Evolutionary conservation across 2,888 invertebrate genomes (phyloP).

Genomic region (Yponomeuta evonymella): DNA sequence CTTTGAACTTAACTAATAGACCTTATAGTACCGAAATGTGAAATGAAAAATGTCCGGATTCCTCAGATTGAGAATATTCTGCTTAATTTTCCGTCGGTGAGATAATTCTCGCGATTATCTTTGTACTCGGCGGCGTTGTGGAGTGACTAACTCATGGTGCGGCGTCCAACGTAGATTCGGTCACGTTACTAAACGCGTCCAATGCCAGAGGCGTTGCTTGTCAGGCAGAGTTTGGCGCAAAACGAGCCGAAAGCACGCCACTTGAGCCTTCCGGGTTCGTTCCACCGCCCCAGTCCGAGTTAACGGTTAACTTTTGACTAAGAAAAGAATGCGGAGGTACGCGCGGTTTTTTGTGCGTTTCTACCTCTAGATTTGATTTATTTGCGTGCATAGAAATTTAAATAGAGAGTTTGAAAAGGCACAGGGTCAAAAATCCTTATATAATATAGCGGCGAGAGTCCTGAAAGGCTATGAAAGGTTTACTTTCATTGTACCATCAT

Average conservation of each 20-base stretch:
- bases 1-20: no score
- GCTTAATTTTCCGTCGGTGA: no score
- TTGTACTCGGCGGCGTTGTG: background rate
- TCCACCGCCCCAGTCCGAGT: background rate
- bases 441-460: background rate
- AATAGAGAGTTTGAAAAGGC: background rate
- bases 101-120: no score
- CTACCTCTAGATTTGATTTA: background rate
- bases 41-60: no score
- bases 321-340: slow-evolving; percentile 14
- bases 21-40: no score
- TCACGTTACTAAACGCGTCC: slow-evolving; percentile 9
- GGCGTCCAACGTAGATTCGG: background rate
- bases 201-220: slow-evolving; percentile 17
- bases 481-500: no score
- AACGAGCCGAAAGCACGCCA: slow-evolving; percentile 13
- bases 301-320: slow-evolving; percentile 15
- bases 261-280: slow-evolving; percentile 16
- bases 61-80: no score
- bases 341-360: slow-evolving; percentile 2
- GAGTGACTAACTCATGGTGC: background rate
- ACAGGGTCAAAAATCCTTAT: background rate
- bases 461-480: background rate
- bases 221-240: background rate
- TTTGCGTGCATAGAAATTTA: background rate